phyloP scores from a whole-genome alignment of 2,113 vertebrate species.

The Ahaetulla prasina region DNA sequence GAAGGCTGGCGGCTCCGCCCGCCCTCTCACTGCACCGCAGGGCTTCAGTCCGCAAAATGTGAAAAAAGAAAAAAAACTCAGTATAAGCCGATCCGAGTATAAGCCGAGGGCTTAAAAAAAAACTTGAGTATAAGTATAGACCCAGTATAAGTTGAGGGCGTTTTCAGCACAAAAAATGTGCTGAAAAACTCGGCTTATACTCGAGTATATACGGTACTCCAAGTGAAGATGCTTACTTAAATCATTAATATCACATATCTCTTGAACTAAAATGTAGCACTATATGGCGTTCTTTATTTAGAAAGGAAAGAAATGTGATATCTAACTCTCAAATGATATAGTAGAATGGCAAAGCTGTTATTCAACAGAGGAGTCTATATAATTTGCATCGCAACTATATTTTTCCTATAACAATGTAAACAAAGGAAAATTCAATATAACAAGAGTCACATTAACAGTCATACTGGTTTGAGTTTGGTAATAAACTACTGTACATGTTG shows the following conservation, averaged over 20 bases:
- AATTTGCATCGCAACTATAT: slow-evolving; percentile 62
- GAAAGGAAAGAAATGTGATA: slow-evolving; percentile 43
- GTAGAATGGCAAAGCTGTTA: slow-evolving; percentile 48
- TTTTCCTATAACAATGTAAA: slow-evolving; percentile 49
- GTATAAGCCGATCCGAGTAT: too few species aligned
- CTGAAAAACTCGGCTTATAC: too few species aligned
- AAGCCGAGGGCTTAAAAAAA: too few species aligned
- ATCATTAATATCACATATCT: slow-evolving; percentile 50
- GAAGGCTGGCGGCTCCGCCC: too few species aligned
- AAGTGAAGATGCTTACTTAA: slow-evolving; percentile 53
- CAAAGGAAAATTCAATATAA: slow-evolving; percentile 63
- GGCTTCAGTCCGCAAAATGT: too few species aligned
- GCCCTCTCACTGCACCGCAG: too few species aligned
- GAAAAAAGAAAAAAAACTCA: too few species aligned
- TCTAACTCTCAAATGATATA: slow-evolving; percentile 54
- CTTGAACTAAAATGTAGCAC: slow-evolving; percentile 39
- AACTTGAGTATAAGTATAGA: too few species aligned
- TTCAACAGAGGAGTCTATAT: slow-evolving; percentile 57
- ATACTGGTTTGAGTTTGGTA: slow-evolving; percentile 58
- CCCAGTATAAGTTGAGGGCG: too few species aligned
- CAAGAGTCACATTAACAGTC: slow-evolving; percentile 60
- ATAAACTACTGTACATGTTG: slow-evolving; percentile 64
- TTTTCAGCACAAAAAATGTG: too few species aligned
- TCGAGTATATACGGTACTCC: too few species aligned
- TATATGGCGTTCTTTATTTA: slow-evolving; percentile 46